Conservation (phyloP, 2,888 invertebrate genomes). For the Sphecodes monilicornis region DNA sequence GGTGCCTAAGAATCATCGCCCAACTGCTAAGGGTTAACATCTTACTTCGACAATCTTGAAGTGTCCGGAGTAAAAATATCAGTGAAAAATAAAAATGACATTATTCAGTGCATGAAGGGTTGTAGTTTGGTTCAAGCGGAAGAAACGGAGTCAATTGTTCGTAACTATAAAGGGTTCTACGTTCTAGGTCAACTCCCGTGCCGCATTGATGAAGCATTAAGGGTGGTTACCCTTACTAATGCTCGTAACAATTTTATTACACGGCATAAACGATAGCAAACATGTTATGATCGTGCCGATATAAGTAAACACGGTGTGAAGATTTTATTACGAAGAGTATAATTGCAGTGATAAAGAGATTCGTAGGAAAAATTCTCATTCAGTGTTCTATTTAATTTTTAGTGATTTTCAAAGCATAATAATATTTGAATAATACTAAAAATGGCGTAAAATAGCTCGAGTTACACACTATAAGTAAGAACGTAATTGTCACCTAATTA, state of each 20-base stretch:
- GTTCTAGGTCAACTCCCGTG: slow-evolving; percentile 12
- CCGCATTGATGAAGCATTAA: neutral
- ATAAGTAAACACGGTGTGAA: neutral
- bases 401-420: neutral
- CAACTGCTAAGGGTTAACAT: too few relatives aligned
- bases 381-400: neutral
- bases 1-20: too few relatives aligned
- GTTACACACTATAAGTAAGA: neutral
- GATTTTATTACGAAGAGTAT: neutral
- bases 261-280: neutral
- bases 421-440: neutral
- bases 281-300: neutral
- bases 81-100: neutral
- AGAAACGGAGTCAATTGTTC: neutral
- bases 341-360: too few relatives aligned
- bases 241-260: slow-evolving; percentile 8
- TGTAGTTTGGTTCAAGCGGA: neutral
- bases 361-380: too few relatives aligned
- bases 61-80: neutral
- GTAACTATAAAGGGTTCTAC: slow-evolving; percentile 1
- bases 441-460: neutral
- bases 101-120: neutral
- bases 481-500: neutral
- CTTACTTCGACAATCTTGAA: neutral
- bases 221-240: neutral